phyloP scores from a whole-genome alignment of 2,888 invertebrate genomes.

The Phalera bucephala region DNA sequence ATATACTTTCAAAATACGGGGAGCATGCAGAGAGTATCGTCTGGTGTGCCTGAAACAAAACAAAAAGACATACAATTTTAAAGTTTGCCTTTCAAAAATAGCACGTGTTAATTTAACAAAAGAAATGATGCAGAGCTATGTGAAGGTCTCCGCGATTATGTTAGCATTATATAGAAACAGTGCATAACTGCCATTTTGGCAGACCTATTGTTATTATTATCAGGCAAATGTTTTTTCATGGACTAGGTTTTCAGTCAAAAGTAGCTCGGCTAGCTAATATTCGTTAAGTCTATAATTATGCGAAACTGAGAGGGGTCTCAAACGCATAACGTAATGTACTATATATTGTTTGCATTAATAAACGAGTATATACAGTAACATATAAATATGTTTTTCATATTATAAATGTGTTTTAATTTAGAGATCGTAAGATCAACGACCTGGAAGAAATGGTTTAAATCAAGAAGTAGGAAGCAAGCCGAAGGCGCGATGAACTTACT shows the following conservation, averaged over 20 bases:
- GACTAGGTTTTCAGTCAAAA: slow-evolving; percentile 28
- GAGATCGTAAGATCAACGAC: too few relatives aligned
- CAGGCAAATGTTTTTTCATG: slow-evolving; percentile 44
- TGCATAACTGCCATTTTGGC: slow-evolving; percentile 51
- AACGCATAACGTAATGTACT: too few relatives aligned
- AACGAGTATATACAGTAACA: too few relatives aligned
- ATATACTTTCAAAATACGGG: slow-evolving; percentile 96
- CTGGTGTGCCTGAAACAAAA: slow-evolving; percentile 91
- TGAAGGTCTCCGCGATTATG: slow-evolving; percentile 60
- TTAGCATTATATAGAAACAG: slow-evolving; percentile 50
- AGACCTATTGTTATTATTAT: slow-evolving; percentile 67
- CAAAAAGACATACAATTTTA: slow-evolving; percentile 25
- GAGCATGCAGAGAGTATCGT: slow-evolving; percentile 96
- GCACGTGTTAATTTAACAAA: slow-evolving; percentile 44
- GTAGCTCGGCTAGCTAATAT: slow-evolving; percentile 15
- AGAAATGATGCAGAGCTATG: slow-evolving; percentile 48
- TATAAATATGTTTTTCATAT: too few relatives aligned
- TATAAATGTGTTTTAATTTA: too few relatives aligned
- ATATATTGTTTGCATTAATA: too few relatives aligned
- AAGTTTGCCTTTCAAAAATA: slow-evolving; percentile 30
- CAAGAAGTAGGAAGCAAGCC: too few relatives aligned
- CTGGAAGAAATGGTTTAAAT: too few relatives aligned
- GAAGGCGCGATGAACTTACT: too few relatives aligned
- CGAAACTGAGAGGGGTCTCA: too few relatives aligned
- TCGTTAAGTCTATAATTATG: slow-evolving; percentile 3